Evolutionary conservation across 2,113 vertebrate species (phyloP), one percentile per base, ranked within the genome.

Genomic region (Macrotis lagotis): DNA sequence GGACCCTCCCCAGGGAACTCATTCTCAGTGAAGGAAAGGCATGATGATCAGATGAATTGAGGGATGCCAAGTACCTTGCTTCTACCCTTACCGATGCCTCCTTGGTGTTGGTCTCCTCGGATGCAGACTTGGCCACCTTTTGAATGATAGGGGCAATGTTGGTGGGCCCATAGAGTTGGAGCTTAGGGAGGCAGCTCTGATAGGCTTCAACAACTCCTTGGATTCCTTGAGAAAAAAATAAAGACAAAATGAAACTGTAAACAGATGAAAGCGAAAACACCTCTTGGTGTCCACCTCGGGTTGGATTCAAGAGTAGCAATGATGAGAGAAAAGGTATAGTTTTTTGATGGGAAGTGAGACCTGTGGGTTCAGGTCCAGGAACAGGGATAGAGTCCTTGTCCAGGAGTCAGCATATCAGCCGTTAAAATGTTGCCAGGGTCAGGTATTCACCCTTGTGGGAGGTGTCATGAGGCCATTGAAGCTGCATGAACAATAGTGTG

Each of bases 81-180:
- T 28, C 0, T 26, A 28, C 91, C 88, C 99, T 98, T 98, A 99
- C 99, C 97, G 99, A 99, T 26, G 99, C 99, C 97, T 99, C 99
- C 98, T 99, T 99, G 96, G 99, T 99, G 98, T 99, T 99, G 50
- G 99, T 99, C 97, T 99, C 99, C 98, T 99, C 99, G 0, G 99
- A 99, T 1, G 99, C 99, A 0, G 99, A 99, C 95, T 98, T 98
- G 95, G 99, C 99, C 24, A 99, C 99, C 97, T 99, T 99, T 98
- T 99, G 99, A 96, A 99, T 99, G 98, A 99, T 99, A 95, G 99
- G 99, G 53, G 99, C 99, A 22, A 99, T 99, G 98, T 99, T 99
- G 92, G 99, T 99, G 0, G 99, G 99, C 0, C 99, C 99, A 0
- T 99, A 99, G 8, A 99, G 99, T 96, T 99, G 99, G 95, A 99